Evolutionary conservation across 2,113 vertebrate species (phyloP), one percentile per base, ranked within the genome.

Genomic region (Corvus hawaiiensis): DNA sequence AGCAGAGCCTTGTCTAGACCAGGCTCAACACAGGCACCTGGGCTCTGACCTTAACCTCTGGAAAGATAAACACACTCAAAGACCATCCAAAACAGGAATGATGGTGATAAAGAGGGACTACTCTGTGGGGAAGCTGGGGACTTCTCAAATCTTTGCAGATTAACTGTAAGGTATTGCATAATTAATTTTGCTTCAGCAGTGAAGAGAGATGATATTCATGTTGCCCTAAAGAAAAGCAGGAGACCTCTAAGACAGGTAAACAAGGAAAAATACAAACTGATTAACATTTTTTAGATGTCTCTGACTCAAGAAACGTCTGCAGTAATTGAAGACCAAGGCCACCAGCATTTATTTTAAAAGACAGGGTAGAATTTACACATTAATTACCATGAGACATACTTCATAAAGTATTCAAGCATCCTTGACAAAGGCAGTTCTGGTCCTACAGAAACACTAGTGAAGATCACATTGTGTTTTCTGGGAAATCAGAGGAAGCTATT

Each of bases 1-100:
- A 54, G 37, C 46, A 44, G 32, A 72, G 19, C 22, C 30, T 75
- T 22, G 4, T 7, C 43, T 27, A 43, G 16, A 69, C 5, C n/a
- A 44, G 21, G 44, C 18, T 52, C 17, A 24, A 22, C 16, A 27
- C 0, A 0, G 54, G 28, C 14, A 44, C 4, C 17, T 55, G 35
- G 49, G 18, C 43, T 79, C 48, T 90, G 66, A 58, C 21, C 39
- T n/a, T 17, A 30, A 59, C 5, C 16, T 83, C 26, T 7, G 39
- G 15, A 46, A 83, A 79, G 46, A 30, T 7, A 75, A 87, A 61
- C 13, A 80, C 44, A 13, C 21, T 16, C 17, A 72, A 59, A 87
- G 7, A 59, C 30, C 37, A 72, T 21, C 35, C n/a, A 49, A 37
- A 76, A 54, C 24, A 55, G 12, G 13, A 55, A 52, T 13, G 17